Conservation (phyloP, 2,888 invertebrate genomes). For the Chrysomela aeneicollis region DNA sequence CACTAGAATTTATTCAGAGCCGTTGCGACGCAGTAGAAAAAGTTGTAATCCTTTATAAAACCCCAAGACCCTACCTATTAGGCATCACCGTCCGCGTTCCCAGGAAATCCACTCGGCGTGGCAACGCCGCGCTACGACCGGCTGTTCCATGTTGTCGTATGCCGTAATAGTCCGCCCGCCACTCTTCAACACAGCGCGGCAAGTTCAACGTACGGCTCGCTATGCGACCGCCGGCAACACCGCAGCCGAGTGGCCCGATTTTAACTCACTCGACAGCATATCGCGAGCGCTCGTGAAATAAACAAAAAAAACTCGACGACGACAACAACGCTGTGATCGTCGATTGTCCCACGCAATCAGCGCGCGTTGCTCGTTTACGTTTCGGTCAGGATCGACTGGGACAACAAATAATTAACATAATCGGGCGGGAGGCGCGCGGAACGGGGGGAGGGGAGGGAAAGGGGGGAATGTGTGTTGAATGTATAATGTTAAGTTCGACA, state of each 20-base stretch:
- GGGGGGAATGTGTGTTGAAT: constrained; percentile 22
- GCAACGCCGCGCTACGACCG: constrained; percentile 43
- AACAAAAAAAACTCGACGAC: constrained; percentile 21
- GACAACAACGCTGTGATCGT: constrained; percentile 17
- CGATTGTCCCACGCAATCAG: constrained; percentile 42
- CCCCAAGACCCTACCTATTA: constrained; percentile 3
- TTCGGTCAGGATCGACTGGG: constrained; percentile 35
- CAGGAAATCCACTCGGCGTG: constrained; percentile 30
- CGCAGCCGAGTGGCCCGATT: constrained; percentile 49
- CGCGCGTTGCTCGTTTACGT: constrained; percentile 40
- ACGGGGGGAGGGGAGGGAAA: constrained; percentile 21
- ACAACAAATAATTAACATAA: constrained; percentile 42
- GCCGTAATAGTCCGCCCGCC: constrained; percentile 44
- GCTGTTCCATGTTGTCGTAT: constrained; percentile 43
- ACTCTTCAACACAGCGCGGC: constrained; percentile 38
- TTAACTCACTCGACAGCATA: constrained; percentile 42
- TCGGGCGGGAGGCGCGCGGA: constrained; percentile 26
- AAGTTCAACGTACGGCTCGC: constrained; percentile 56
- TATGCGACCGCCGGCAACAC: constrained; percentile 54
- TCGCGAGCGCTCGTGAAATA: constrained; percentile 28
- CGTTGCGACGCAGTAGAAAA: no score
- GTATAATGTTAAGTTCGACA: constrained; percentile 15
- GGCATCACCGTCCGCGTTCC: constrained; percentile 20
- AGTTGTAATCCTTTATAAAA: background rate
- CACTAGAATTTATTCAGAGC: no score